A percentile compares a stretch with the other conserved stretches of the same genome.
phyloP scores from a whole-genome alignment of 1,140 invertebrate genomes.

The Dolichoris vasculosae region DNA sequence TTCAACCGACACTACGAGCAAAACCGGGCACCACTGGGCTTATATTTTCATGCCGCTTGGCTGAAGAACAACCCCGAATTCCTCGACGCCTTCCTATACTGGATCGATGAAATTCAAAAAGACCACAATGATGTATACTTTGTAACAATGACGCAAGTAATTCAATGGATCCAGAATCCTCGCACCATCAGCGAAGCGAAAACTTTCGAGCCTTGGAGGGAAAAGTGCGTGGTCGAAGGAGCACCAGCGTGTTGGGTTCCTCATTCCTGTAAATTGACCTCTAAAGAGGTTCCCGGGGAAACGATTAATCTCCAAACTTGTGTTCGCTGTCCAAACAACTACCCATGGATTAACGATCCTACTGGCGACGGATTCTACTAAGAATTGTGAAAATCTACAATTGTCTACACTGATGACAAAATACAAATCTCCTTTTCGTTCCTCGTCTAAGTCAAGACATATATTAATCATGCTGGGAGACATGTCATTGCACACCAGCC shows the following conservation, averaged over 20 bases:
- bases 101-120: conserved; percentile 93
- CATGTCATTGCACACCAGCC: neutral
- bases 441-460: conserved; percentile 64
- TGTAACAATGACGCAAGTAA: conserved; percentile 97
- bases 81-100: conserved; percentile 93
- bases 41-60: conserved; percentile 98
- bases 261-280: conserved; percentile 91
- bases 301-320: conserved; percentile 95
- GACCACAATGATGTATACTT: conserved; percentile 96
- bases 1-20: conserved; percentile 96
- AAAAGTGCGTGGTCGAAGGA: conserved; percentile 90
- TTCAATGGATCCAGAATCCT: conserved; percentile 97
- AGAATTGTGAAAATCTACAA: conserved; percentile 59
- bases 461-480: neutral
- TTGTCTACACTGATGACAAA: neutral
- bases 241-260: conserved; percentile 89
- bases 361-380: conserved; percentile 93
- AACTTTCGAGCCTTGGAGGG: conserved; percentile 95
- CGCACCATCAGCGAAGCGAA: conserved; percentile 88
- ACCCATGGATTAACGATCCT: conserved; percentile 95
- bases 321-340: conserved; percentile 93
- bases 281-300: conserved; percentile 93
- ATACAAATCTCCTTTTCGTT: conserved; percentile 50
- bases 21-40: conserved; percentile 92
- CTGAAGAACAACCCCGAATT: conserved; percentile 96